Evolutionary conservation across 2,888 invertebrate genomes (phyloP).

Genomic region (Caenorhabditis sp.): DNA sequence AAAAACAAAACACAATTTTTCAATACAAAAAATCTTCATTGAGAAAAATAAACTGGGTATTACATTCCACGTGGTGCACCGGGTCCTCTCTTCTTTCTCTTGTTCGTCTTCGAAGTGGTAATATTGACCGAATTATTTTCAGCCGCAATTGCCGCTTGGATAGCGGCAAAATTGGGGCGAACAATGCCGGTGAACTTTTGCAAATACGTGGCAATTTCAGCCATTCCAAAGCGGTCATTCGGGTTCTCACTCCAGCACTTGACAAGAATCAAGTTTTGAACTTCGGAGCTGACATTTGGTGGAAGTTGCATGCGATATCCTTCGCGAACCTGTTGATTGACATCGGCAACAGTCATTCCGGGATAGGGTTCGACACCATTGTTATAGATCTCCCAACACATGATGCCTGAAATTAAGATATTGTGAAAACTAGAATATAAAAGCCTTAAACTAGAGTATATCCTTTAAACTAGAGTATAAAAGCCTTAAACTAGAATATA

Average conservation of each 20-base stretch:
- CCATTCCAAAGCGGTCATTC: slow-evolving; percentile 36
- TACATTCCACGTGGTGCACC: not conserved
- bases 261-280: not conserved
- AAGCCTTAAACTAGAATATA: too few species aligned
- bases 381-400: slow-evolving; percentile 47
- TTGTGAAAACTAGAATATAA: too few species aligned
- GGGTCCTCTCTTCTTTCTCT: slow-evolving; percentile 4
- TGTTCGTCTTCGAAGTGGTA: not conserved
- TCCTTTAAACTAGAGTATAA: too few species aligned
- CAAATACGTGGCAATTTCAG: slow-evolving; percentile 16
- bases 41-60: too few species aligned
- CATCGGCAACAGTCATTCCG: slow-evolving; percentile 49
- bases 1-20: too few species aligned
- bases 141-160: slow-evolving; percentile 1
- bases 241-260: slow-evolving; percentile 31
- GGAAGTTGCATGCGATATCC: slow-evolving; percentile 45
- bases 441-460: too few species aligned
- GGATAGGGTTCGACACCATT: slow-evolving; percentile 57
- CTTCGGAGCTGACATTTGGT: not conserved
- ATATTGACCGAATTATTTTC: not conserved
- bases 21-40: too few species aligned
- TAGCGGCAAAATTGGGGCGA: slow-evolving; percentile 28
- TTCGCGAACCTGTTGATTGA: slow-evolving; percentile 20
- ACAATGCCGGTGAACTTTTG: slow-evolving; percentile 21
- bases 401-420: slow-evolving; percentile 16